These are phyloP conservation scores for Drosophila demipolita DNA, from an alignment of 2,888 invertebrate species.

Conservation along the genomic window DNA sequence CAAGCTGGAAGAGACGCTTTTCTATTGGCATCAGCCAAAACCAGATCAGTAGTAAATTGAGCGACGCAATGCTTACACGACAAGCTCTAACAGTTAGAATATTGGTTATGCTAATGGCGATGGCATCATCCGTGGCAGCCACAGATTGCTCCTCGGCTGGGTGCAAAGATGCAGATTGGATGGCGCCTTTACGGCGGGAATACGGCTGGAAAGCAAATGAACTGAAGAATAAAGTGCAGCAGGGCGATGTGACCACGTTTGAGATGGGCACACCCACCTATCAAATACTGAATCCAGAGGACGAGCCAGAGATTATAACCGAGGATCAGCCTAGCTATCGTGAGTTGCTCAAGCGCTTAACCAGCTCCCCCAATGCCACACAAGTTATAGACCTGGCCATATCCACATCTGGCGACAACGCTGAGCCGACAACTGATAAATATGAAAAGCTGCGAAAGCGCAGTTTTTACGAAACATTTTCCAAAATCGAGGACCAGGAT, in stretches of 20 bases:
- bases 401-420: slow-evolving; percentile 10
- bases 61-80: slow-evolving; percentile 49
- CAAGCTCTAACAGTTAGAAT: slow-evolving; percentile 23
- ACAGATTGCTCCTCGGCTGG: background rate
- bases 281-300: slow-evolving; percentile 77
- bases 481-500: background rate
- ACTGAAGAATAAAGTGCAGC: slow-evolving; percentile 68
- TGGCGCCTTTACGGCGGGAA: slow-evolving; percentile 37
- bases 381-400: slow-evolving; percentile 62
- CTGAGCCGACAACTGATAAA: background rate
- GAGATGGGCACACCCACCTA: slow-evolving; percentile 77
- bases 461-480: slow-evolving; percentile 20
- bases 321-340: slow-evolving; percentile 76
- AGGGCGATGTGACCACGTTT: slow-evolving; percentile 76
- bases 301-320: slow-evolving; percentile 78
- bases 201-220: slow-evolving; percentile 55
- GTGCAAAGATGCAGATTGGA: slow-evolving; percentile 41
- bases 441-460: slow-evolving; percentile 66
- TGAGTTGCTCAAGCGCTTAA: slow-evolving; percentile 60
- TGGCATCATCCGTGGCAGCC: slow-evolving; percentile 14
- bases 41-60: slow-evolving; percentile 68
- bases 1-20: slow-evolving; percentile 22
- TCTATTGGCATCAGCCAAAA: slow-evolving; percentile 50
- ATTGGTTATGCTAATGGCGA: slow-evolving; percentile 25
- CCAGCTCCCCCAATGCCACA: slow-evolving; percentile 33